Conservation (phyloP, 2,113 vertebrate species). For the Pseudopodoces humilis region DNA sequence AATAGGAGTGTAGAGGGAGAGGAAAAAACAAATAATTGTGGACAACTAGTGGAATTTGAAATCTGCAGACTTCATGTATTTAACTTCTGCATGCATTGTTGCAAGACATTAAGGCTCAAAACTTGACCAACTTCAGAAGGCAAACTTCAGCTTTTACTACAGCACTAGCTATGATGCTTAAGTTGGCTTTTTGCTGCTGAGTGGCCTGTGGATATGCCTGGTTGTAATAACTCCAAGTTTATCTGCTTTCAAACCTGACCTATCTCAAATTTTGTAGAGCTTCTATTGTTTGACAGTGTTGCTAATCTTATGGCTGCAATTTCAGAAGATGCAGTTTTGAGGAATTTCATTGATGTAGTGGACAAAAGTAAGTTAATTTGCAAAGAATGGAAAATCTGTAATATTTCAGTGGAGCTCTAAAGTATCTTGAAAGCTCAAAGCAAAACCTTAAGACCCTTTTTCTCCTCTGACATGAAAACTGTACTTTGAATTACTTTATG, state of each 20-base stretch:
- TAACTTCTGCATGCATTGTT: background rate
- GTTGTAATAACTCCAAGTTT: background rate
- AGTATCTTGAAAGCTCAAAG: background rate
- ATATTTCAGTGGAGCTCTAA: background rate
- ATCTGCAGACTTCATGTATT: background rate
- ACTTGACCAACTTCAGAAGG: background rate
- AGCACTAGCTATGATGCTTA: background rate
- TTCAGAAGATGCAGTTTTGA: background rate
- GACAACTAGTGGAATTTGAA: background rate
- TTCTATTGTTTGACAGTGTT: background rate
- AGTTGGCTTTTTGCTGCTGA: rapidly evolving
- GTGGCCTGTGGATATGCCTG: background rate
- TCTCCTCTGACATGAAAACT: background rate
- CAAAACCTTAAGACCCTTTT: background rate
- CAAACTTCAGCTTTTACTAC: background rate
- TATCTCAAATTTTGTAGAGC: background rate
- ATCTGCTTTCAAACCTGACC: background rate
- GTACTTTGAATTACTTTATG: background rate
- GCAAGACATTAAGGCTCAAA: background rate
- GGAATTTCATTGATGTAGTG: background rate
- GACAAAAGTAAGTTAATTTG: background rate
- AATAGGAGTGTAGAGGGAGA: background rate
- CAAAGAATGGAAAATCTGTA: background rate
- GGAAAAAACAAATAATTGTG: background rate
- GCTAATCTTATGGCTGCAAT: background rate